phyloP scores from a whole-genome alignment of 2,797 vertebrate genomes.

The Halcyon leucocephala region DNA sequence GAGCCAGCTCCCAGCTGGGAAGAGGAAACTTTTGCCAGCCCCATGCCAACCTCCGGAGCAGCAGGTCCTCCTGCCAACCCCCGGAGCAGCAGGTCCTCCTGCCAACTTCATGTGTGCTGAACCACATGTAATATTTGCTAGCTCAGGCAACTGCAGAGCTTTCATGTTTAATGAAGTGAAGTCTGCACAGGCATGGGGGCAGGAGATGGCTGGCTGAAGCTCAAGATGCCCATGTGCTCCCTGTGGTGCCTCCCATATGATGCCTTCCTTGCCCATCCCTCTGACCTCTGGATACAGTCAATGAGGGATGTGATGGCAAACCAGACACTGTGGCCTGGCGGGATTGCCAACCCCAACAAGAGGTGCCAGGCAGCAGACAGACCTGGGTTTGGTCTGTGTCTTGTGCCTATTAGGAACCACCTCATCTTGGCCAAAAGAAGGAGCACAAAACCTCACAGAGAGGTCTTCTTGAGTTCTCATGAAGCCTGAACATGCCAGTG shows the following conservation, averaged over 20 bases:
- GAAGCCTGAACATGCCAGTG: not conserved
- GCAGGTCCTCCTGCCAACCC: not conserved
- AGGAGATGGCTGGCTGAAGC: not conserved
- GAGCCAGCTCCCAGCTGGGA: not conserved
- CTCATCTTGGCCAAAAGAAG: not conserved
- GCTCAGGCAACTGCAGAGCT: not conserved
- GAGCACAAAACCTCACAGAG: not conserved
- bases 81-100: not conserved
- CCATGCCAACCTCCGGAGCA: not conserved
- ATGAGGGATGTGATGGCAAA: not conserved
- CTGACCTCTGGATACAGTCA: not conserved
- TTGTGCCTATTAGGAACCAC: not conserved
- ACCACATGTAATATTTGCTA: not conserved
- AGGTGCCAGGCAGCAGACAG: not conserved
- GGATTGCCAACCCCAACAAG: rapidly evolving
- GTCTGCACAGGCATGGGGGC: not conserved
- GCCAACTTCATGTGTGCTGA: not conserved
- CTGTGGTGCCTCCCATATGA: not conserved
- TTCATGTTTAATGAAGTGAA: not conserved
- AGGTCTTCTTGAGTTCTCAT: not conserved
- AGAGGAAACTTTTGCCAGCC: not conserved
- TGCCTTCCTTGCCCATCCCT: not conserved
- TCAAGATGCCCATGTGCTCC: not conserved
- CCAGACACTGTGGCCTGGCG: not conserved
- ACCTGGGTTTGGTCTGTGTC: rapidly evolving